Conservation (phyloP, 92 coral and sea anemone species). For the Zoanthus gigantus region DNA sequence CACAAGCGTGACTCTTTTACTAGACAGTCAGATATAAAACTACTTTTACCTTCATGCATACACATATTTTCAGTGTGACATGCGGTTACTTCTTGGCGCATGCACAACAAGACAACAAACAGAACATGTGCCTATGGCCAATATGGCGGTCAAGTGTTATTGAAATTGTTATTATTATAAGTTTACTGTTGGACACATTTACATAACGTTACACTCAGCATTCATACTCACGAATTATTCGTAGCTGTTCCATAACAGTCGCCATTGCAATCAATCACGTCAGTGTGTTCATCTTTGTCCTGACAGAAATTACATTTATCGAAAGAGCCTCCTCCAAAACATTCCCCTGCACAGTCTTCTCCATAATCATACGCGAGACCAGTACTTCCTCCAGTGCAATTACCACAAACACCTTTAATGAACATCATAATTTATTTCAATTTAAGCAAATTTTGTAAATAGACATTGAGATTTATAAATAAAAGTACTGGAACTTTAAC, state of each 20-base stretch:
- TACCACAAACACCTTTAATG: background rate
- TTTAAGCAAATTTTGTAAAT: background rate
- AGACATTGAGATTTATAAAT: background rate
- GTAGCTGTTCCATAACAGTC: background rate
- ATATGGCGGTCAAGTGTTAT: no score
- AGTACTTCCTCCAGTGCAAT: conserved; percentile 3
- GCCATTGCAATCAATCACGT: background rate
- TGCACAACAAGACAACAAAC: no score
- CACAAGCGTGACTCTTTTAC: no score
- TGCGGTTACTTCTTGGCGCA: no score
- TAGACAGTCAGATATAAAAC: no score
- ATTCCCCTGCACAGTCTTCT: conserved; percentile 1
- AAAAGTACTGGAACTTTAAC: background rate
- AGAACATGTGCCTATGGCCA: no score
- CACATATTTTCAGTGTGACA: no score
- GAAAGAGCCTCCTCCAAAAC: background rate
- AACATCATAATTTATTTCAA: background rate
- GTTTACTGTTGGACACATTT: no score
- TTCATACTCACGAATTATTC: background rate
- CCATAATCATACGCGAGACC: background rate
- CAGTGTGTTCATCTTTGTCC: background rate
- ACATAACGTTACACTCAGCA: no score
- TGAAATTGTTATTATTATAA: no score
- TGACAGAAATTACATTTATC: background rate
- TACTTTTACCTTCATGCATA: no score